Percentiles rank a stretch among this genome's conserved stretches.
These are phyloP conservation scores for Arrhamphus sclerolepis DNA, from an alignment of 2,797 vertebrate genomes.

Conservation along the genomic window DNA sequence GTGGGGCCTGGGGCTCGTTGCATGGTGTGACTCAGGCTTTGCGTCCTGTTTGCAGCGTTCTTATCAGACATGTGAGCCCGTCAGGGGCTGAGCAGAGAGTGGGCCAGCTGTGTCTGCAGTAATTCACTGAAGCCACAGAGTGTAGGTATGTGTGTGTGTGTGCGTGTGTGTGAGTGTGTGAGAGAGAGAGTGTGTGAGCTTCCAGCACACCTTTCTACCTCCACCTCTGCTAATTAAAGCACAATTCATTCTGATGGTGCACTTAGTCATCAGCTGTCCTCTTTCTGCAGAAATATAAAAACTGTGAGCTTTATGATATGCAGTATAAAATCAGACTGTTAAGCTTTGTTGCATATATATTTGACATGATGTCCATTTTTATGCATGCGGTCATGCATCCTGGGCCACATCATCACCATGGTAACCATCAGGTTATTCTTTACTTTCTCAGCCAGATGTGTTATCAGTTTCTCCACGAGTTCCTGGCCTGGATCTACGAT, in stretches of 20 bases:
- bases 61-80: conserved; percentile 39
- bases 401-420: no score
- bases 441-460: no score
- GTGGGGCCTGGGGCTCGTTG: conserved; percentile 32
- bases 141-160: neutral
- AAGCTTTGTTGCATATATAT: neutral
- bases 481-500: no score
- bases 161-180: neutral
- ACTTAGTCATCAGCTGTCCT: conserved; percentile 23
- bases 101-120: conserved; percentile 38
- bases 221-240: conserved; percentile 30
- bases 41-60: conserved; percentile 30
- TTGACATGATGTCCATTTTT: neutral
- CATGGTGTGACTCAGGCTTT: conserved; percentile 50
- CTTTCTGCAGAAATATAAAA: conserved; percentile 5
- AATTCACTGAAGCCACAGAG: neutral
- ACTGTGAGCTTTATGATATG: neutral
- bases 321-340: neutral
- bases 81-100: conserved; percentile 17
- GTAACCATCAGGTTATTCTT: no score
- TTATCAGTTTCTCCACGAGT: no score
- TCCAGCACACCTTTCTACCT: conserved; percentile 1
- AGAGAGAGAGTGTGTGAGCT: no score
- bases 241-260: conserved; percentile 8
- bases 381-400: no score